Conservation (phyloP, 23 tunicate species). For the Halocynthia roretzi region DNA sequence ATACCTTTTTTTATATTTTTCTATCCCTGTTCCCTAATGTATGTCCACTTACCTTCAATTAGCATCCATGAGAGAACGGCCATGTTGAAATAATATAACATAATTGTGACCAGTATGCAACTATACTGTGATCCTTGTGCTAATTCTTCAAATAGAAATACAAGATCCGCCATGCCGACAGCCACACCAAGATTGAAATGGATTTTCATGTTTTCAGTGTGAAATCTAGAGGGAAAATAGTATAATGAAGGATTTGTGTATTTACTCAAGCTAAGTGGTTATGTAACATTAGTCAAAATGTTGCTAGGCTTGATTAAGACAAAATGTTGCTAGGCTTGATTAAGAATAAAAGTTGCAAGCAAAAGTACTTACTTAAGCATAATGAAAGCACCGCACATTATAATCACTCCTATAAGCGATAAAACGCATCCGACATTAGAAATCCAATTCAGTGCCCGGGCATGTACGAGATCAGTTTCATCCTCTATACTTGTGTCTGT, state of each 20-base stretch:
- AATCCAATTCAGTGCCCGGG: slow-evolving; percentile 34
- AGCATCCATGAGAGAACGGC: slow-evolving; percentile 89
- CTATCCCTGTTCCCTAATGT: neutral
- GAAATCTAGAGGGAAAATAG: slow-evolving; percentile 36
- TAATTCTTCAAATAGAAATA: slow-evolving; percentile 73
- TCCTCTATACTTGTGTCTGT: slow-evolving; percentile 54
- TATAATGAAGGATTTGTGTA: neutral
- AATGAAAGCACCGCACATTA: slow-evolving; percentile 80
- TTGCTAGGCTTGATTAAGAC: too few relatives aligned
- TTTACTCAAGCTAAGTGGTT: neutral
- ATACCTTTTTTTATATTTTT: neutral
- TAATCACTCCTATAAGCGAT: slow-evolving; percentile 55
- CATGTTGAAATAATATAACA: slow-evolving; percentile 86
- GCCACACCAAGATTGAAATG: slow-evolving; percentile 90
- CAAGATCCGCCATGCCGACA: slow-evolving; percentile 68
- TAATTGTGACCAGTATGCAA: slow-evolving; percentile 64
- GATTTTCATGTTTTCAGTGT: slow-evolving; percentile 92
- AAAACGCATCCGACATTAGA: slow-evolving; percentile 70
- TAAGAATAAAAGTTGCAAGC: neutral
- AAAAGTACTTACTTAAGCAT: slow-evolving; percentile 64
- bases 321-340: too few relatives aligned
- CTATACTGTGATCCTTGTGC: slow-evolving; percentile 43
- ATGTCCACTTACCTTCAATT: slow-evolving; percentile 53
- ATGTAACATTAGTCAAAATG: too few relatives aligned
- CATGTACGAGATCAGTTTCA: slow-evolving; percentile 21